These are phyloP conservation scores for Mya arenaria DNA, from an alignment of 1,140 invertebrate species.

Conservation along the genomic window DNA sequence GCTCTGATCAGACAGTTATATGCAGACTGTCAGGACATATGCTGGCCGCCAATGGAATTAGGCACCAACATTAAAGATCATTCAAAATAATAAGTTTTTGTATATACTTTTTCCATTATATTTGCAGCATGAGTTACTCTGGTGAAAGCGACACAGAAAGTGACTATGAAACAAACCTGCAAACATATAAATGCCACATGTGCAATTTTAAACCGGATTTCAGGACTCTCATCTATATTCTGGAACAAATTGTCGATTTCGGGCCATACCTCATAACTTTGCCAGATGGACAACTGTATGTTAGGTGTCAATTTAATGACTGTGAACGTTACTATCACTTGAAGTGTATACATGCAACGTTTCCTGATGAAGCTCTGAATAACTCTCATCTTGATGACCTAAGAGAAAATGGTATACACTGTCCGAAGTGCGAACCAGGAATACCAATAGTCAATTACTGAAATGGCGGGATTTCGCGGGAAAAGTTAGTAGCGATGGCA, in stretches of 20 bases:
- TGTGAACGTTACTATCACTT: constrained; percentile 16
- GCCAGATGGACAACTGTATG: constrained; percentile 18
- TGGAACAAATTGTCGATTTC: constrained; percentile 29
- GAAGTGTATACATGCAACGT: constrained; percentile 11
- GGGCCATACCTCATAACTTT: constrained; percentile 20
- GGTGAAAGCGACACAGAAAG: constrained; percentile 29
- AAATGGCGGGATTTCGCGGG: not conserved
- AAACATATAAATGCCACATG: constrained; percentile 28
- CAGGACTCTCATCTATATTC: constrained; percentile 1
- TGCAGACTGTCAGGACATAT: no score
- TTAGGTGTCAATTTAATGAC: constrained; percentile 26
- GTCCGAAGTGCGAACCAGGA: constrained; percentile 25
- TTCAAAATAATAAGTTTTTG: no score
- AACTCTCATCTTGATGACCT: constrained; percentile 14
- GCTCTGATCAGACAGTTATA: no score
- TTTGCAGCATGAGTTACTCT: constrained; percentile 15
- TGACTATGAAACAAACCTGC: not conserved
- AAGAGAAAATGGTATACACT: constrained; percentile 36
- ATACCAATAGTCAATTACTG: constrained; percentile 27
- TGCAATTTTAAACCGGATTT: constrained; percentile 31
- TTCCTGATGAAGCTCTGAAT: constrained; percentile 34
- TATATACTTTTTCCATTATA: not conserved
- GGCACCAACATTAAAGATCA: no score
- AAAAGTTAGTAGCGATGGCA: no score
- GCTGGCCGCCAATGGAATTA: no score